Conservation (phyloP, 2,113 vertebrate genomes). For the Ellobius talpinus region DNA sequence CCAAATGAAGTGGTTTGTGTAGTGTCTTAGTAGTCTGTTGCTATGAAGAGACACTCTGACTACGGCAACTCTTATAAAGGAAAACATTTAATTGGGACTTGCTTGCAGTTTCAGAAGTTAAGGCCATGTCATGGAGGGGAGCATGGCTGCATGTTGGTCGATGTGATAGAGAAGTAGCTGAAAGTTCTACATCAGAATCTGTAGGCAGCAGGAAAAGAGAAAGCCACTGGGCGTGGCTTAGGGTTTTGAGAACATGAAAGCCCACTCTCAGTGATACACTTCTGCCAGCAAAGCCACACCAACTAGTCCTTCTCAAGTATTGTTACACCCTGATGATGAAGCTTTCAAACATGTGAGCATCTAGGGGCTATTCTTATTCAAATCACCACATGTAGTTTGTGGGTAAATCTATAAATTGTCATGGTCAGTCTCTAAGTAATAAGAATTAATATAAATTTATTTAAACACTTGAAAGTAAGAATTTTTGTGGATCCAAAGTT, state of each 20-base stretch:
- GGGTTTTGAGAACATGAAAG: too few species aligned
- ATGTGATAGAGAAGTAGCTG: not conserved
- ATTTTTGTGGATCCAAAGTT: slow-evolving; percentile 6
- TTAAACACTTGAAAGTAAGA: slow-evolving; percentile 17
- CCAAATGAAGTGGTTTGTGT: not conserved
- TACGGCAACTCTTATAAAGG: not conserved
- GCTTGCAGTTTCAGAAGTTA: not conserved
- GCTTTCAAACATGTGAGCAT: not conserved
- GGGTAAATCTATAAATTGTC: too few species aligned
- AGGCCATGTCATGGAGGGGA: not conserved
- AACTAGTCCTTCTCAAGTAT: not conserved
- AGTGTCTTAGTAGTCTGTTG: not conserved
- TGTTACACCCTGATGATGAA: not conserved
- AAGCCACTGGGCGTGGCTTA: not conserved
- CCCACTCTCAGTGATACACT: not conserved
- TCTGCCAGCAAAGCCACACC: not conserved
- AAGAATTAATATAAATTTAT: not conserved
- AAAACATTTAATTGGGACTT: not conserved
- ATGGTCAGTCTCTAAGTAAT: not conserved
- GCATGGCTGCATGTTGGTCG: not conserved
- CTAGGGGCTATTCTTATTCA: not conserved
- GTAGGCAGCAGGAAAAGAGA: not conserved
- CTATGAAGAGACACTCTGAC: not conserved
- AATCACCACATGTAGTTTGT: not conserved
- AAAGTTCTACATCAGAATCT: not conserved